A percentile compares a stretch with the other conserved stretches of the same genome.
Conservation (phyloP, 1,140 invertebrate species). For the Bradysia coprophila region DNA sequence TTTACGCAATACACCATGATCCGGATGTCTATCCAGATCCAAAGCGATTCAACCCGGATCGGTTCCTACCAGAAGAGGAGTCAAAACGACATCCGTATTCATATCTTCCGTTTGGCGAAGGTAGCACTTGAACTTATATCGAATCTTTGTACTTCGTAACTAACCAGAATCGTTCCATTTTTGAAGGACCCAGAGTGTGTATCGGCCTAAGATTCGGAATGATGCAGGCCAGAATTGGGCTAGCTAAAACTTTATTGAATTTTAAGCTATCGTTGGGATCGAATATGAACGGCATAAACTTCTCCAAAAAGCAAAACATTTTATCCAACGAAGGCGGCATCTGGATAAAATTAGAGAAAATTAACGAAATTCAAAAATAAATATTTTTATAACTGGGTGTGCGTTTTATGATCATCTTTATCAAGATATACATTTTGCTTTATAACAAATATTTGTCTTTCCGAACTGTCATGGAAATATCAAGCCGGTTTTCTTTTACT, state of each 20-base stretch:
- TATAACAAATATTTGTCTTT: too few species aligned
- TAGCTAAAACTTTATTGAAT: slow-evolving; percentile 22
- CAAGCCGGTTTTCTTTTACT: too few species aligned
- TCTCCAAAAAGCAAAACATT: not conserved
- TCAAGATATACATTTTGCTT: too few species aligned
- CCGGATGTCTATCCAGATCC: slow-evolving; percentile 33
- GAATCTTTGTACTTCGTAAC: too few species aligned
- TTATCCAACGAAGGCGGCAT: not conserved
- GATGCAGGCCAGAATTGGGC: slow-evolving; percentile 35
- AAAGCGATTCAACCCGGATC: slow-evolving; percentile 33
- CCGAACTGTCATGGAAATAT: too few species aligned
- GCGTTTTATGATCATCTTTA: too few species aligned
- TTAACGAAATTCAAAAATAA: too few species aligned
- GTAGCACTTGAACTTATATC: slow-evolving; percentile 35
- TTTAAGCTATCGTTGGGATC: slow-evolving; percentile 7
- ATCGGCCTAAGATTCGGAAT: slow-evolving; percentile 38
- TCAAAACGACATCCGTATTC: slow-evolving; percentile 22
- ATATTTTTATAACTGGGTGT: too few species aligned
- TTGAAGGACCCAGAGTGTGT: slow-evolving; percentile 15
- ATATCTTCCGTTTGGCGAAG: slow-evolving; percentile 37
- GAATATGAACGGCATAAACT: not conserved
- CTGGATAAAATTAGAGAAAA: not conserved
- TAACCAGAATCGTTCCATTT: too few species aligned
- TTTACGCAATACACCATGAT: slow-evolving; percentile 22
- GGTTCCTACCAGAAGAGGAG: slow-evolving; percentile 20